Evolutionary conservation across 1,140 invertebrate species (phyloP).

Genomic region (Bombus polaris): DNA sequence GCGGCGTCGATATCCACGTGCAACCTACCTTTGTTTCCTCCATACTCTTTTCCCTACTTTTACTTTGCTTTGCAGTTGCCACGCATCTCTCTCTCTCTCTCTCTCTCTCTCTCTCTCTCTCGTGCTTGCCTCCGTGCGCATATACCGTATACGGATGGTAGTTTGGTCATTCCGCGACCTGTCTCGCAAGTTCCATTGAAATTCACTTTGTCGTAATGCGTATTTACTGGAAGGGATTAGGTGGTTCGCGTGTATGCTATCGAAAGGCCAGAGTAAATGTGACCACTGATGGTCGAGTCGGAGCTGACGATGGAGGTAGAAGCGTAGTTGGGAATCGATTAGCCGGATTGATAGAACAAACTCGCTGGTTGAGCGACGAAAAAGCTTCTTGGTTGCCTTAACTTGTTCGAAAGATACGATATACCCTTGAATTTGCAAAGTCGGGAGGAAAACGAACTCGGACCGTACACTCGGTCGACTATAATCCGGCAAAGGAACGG

Average conservation of each 20-base stretch:
- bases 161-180: neutral
- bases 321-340: neutral
- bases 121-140: neutral
- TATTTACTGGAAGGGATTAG: conserved; percentile 21
- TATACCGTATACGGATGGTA: neutral
- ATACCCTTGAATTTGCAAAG: no score
- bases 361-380: neutral
- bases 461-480: no score
- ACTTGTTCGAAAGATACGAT: no score
- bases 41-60: neutral
- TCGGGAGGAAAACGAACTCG: no score
- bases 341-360: neutral
- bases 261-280: neutral
- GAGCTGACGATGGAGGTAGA: neutral
- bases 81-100: no score
- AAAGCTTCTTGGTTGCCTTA: neutral
- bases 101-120: no score
- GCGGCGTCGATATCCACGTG: neutral
- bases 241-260: neutral
- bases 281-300: neutral
- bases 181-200: conserved; percentile 7
- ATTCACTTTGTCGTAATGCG: conserved; percentile 14
- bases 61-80: neutral
- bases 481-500: no score
- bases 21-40: conserved; percentile 22